Conservation (phyloP, 2,113 vertebrate species). For the Haliaeetus leucogaster region DNA sequence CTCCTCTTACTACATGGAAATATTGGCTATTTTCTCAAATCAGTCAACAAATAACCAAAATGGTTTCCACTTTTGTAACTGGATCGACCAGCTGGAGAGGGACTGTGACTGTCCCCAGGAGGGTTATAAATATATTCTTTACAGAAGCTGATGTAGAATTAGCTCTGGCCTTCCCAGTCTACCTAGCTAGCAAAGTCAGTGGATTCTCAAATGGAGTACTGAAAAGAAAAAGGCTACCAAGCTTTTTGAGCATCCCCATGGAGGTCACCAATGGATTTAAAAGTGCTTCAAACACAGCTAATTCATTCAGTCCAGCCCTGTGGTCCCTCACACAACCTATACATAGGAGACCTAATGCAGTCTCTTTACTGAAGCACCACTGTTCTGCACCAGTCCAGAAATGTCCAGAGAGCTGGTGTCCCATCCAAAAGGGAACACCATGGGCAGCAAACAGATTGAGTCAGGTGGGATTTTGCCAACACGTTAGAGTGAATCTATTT, state of each 20-base stretch:
- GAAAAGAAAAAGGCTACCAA: neutral
- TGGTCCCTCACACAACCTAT: neutral
- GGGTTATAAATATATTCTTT: neutral
- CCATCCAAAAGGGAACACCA: neutral
- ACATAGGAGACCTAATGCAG: neutral
- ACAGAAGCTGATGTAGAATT: neutral
- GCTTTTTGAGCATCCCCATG: neutral
- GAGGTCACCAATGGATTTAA: neutral
- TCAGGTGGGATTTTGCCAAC: neutral
- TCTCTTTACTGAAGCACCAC: neutral
- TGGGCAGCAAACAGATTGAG: neutral
- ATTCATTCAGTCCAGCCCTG: neutral
- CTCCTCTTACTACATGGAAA: neutral
- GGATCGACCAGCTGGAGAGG: neutral
- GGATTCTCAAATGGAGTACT: neutral
- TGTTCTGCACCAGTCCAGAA: accelerated
- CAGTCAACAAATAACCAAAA: neutral
- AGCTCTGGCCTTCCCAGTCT: neutral
- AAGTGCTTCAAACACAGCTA: neutral
- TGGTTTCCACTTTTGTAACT: neutral
- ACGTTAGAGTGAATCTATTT: neutral
- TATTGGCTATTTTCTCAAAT: neutral
- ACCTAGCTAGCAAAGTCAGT: neutral
- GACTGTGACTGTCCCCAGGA: neutral
- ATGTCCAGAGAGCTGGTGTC: neutral